phyloP scores from a whole-genome alignment of 2,888 invertebrate genomes.

The Spodoptera exigua region DNA sequence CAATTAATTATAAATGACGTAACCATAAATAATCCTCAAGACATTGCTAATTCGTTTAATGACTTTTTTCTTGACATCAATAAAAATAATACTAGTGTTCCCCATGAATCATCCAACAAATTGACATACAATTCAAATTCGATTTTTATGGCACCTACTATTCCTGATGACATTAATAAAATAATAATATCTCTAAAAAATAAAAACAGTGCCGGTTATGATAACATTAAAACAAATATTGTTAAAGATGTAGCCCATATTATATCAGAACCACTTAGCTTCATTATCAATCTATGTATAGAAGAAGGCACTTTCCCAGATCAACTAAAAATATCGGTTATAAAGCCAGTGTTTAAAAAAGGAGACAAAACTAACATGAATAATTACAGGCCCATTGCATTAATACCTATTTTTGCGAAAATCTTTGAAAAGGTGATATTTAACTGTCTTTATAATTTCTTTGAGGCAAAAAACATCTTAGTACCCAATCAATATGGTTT shows the following conservation, averaged over 20 bases:
- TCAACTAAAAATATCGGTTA: too few relatives aligned
- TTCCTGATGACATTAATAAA: constrained; percentile 13
- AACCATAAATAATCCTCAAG: constrained; percentile 1
- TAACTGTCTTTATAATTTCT: constrained; percentile 2
- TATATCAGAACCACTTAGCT: too few relatives aligned
- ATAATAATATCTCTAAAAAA: constrained; percentile 28
- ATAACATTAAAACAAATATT: too few relatives aligned
- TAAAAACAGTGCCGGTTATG: constrained; percentile 23
- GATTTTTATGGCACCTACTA: constrained; percentile 18
- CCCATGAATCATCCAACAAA: not conserved
- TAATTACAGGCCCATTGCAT: constrained; percentile 35
- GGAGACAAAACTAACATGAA: too few relatives aligned
- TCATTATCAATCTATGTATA: too few relatives aligned
- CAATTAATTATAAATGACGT: not conserved
- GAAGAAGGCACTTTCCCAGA: too few relatives aligned
- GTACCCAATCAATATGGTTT: constrained; percentile 9
- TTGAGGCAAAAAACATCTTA: constrained; percentile 9
- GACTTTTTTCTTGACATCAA: constrained; percentile 8
- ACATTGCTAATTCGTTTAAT: constrained; percentile 4
- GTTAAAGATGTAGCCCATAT: too few relatives aligned
- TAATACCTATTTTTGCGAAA: constrained; percentile 34
- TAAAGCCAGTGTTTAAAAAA: too few relatives aligned
- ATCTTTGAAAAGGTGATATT: constrained; percentile 27
- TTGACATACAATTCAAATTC: constrained; percentile 8
- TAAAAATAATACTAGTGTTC: constrained; percentile 1